Conservation (phyloP, 2,113 vertebrate species). For the Asarcornis scutulata region DNA sequence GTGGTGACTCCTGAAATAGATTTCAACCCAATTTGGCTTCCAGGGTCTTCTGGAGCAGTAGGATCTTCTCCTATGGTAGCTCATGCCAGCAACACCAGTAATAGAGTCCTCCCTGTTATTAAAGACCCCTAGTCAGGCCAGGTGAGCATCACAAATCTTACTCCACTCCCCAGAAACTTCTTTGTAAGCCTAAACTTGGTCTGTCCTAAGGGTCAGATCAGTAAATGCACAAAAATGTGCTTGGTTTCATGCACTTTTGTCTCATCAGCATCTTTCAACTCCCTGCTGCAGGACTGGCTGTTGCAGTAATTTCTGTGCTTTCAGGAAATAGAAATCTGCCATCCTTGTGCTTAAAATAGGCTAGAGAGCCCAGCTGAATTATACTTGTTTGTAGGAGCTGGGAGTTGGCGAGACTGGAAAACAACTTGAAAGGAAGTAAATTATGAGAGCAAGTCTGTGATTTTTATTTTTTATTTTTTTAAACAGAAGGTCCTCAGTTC, state of each 20-base stretch:
- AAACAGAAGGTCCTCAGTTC: background rate
- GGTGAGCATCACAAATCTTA: background rate
- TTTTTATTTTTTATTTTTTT: background rate
- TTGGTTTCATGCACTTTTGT: background rate
- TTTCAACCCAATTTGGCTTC: background rate
- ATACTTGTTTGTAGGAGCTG: background rate
- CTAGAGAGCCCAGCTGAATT: conserved; percentile 2
- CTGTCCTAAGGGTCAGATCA: background rate
- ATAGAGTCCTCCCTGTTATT: background rate
- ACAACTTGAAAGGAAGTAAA: background rate
- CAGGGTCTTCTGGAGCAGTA: background rate
- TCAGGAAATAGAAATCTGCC: background rate
- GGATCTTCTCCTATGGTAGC: background rate
- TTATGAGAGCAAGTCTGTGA: background rate
- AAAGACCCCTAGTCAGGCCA: background rate
- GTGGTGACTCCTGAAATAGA: background rate
- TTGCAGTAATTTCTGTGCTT: background rate
- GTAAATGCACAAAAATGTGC: background rate
- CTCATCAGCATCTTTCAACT: background rate
- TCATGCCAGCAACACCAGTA: background rate
- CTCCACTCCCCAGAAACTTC: background rate
- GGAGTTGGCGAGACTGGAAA: background rate
- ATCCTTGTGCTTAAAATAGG: conserved; percentile 13
- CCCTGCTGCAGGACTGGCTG: background rate
- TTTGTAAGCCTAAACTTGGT: background rate